Evolutionary conservation across 2,113 vertebrate species (phyloP), one percentile per base, ranked within the genome.

Genomic region (Neotragus pygmaeus): DNA sequence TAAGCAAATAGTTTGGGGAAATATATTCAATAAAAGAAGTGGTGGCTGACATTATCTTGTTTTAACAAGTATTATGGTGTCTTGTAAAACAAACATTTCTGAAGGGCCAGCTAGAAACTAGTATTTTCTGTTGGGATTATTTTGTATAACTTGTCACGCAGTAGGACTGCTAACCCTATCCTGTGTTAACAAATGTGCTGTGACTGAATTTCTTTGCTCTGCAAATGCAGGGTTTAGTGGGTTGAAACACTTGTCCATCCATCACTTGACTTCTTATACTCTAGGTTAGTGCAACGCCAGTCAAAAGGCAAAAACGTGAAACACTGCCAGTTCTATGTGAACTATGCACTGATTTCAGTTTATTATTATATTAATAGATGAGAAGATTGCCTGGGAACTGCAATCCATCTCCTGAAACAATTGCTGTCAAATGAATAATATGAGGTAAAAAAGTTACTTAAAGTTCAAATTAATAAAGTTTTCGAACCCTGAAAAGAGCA

Each of bases 361-460:
- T 43, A 92, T 91, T 95, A 55, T 33, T 96, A 94, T 39, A 87
- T 45, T 97, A 96, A 70, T 21, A 81, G 47, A 94, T 66, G 53
- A 94, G 89, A 95, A 97, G 77, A 93, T 6, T 91, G 15, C 49
- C 66, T 45, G 36, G 7, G 43, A 78, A 80, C 51, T 92, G 23
- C 7, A 85, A 70, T 96, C 45, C n/a, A 45, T 73, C n/a, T 97
- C 49, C 4, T 91, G 25, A 88, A 90, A 96, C 43, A 33, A 57
- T 77, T 28, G 55, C 12, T 47, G 25, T 55, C 58, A 93, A 53
- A 55, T 12, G n/a, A 83, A 95, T 53, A 96, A 86, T 2, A 88
- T 14, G 27, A 97, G 19, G 27, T 62, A 94, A 57, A 75, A 98
- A 86, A 96, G 23, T 2, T 80, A 91, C 75, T 96, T 83, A 89